Evolutionary conservation across 37 sponge, comb jelly and placozoan genomes (phyloP).

Genomic region (Ianthella basta): DNA sequence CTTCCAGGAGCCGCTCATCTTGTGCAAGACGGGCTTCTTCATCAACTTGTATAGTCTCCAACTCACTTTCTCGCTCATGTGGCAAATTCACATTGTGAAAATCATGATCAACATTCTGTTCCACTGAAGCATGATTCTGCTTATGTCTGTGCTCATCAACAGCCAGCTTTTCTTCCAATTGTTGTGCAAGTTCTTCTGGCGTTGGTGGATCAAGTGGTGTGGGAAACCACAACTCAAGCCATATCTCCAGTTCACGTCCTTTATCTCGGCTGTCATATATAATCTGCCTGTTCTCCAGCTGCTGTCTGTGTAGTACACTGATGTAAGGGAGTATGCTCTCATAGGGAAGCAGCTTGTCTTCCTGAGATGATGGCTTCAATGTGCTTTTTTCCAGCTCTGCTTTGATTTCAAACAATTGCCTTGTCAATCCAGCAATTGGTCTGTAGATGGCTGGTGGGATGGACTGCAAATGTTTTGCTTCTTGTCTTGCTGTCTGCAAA

Average conservation of each 20-base stretch:
- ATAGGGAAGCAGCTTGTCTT: slow-evolving; percentile 26
- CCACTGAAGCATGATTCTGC: background rate
- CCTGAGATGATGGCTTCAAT: background rate
- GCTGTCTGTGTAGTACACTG: background rate
- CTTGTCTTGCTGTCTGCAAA: slow-evolving; percentile 30
- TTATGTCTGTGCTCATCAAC: background rate
- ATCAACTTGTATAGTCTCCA: slow-evolving; percentile 45
- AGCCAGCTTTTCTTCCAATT: background rate
- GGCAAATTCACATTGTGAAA: background rate
- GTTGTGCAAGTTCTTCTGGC: slow-evolving; percentile 1
- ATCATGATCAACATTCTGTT: background rate
- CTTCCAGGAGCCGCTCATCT: slow-evolving; percentile 71
- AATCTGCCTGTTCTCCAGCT: background rate
- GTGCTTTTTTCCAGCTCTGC: slow-evolving; percentile 18
- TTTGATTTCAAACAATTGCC: slow-evolving; percentile 17
- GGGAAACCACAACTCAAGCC: slow-evolving; percentile 67
- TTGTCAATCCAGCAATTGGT: background rate
- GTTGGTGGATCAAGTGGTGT: background rate
- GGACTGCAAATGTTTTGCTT: background rate
- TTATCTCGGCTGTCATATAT: background rate
- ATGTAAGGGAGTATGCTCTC: background rate
- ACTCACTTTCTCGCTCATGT: background rate
- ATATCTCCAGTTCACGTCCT: slow-evolving; percentile 59
- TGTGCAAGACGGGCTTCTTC: slow-evolving; percentile 61
- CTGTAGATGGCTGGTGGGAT: slow-evolving; percentile 3